phyloP scores from a whole-genome alignment of 2,113 vertebrate genomes.

The Neomonachus schauinslandi region DNA sequence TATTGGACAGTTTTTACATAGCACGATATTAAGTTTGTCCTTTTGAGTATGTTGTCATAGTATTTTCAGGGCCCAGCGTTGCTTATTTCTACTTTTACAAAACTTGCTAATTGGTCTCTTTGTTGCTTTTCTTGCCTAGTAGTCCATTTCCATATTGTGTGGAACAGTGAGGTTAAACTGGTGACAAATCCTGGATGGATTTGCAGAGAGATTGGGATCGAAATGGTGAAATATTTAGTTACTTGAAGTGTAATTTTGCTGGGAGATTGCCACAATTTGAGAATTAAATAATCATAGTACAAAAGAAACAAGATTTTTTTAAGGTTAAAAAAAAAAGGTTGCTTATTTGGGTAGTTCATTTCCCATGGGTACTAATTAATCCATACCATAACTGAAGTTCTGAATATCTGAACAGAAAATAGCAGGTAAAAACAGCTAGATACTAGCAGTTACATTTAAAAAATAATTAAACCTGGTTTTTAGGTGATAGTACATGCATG shows the following conservation, averaged over 20 bases:
- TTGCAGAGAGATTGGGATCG: background rate
- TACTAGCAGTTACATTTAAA: background rate
- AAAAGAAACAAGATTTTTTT: background rate
- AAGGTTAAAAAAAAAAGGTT: background rate
- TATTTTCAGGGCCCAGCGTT: background rate
- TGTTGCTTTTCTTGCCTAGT: background rate
- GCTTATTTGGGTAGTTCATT: background rate
- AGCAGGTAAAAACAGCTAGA: background rate
- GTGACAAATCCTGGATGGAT: background rate
- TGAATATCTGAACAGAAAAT: conserved; percentile 42
- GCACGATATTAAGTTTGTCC: background rate
- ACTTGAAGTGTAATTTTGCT: background rate
- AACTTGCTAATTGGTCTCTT: background rate
- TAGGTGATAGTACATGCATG: background rate
- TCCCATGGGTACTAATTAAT: conserved; percentile 3
- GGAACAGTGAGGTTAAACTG: conserved; percentile 10
- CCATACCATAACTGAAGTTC: background rate
- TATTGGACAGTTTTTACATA: background rate
- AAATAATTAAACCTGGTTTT: background rate
- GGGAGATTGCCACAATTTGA: background rate
- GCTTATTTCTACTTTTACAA: background rate
- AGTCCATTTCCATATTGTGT: background rate
- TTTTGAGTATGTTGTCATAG: background rate
- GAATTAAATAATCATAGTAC: background rate
- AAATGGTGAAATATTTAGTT: background rate